phyloP scores from a whole-genome alignment of 2,888 invertebrate species.

The Thecocarcelia acutangulata region DNA sequence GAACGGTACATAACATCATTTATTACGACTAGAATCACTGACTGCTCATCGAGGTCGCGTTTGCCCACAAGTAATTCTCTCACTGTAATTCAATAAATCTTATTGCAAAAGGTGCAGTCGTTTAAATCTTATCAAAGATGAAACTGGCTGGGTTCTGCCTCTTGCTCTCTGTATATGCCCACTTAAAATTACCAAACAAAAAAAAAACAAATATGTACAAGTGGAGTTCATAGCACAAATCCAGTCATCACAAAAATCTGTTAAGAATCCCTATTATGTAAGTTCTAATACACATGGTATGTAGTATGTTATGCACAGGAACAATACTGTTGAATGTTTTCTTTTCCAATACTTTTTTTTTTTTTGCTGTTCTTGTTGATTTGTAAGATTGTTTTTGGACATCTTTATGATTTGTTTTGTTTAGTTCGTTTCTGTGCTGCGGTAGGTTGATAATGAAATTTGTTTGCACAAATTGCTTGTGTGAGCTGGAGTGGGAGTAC shows the following conservation, averaged over 20 bases:
- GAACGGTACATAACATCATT: too few species aligned
- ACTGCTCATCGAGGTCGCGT: too few species aligned
- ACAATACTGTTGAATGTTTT: neutral
- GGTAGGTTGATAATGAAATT: constrained; percentile 65
- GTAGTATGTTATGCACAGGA: neutral
- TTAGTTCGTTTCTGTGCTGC: constrained; percentile 50
- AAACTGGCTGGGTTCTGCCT: constrained; percentile 68
- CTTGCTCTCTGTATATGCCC: constrained; percentile 37
- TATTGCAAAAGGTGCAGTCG: constrained; percentile 78
- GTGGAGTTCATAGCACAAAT: constrained; percentile 49
- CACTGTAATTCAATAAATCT: constrained; percentile 70
- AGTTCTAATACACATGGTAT: constrained; percentile 61
- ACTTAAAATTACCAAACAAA: constrained; percentile 10
- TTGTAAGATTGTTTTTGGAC: constrained; percentile 67
- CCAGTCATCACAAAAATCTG: constrained; percentile 54
- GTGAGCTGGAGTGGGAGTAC: constrained; percentile 42
- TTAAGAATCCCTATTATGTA: constrained; percentile 58
- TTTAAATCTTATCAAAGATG: constrained; percentile 78
- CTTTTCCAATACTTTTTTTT: too few species aligned
- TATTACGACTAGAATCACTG: too few species aligned
- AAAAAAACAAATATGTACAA: constrained; percentile 22
- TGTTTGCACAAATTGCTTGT: constrained; percentile 43
- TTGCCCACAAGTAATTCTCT: constrained; percentile 46
- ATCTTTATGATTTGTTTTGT: constrained; percentile 65
- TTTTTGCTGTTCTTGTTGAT: constrained; percentile 60